A percentile compares a stretch with the other conserved stretches of the same genome.
Conservation (phyloP, 2,113 vertebrate genomes). For the Benitochromis conjunctus region DNA sequence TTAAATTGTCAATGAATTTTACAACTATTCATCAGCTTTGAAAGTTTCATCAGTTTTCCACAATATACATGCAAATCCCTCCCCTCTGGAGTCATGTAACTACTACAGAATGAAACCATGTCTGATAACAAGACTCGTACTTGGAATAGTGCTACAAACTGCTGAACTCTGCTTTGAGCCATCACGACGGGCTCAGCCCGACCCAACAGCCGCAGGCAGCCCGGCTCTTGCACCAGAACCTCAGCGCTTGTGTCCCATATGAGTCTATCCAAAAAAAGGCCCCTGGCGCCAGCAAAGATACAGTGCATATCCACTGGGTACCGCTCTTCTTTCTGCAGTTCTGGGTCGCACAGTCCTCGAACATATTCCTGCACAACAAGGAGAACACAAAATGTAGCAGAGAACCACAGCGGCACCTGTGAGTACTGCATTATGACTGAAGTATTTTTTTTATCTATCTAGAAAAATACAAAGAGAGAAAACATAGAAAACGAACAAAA, state of each 20-base stretch:
- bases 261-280: constrained; percentile 86
- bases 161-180: constrained; percentile 92
- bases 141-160: constrained; percentile 89
- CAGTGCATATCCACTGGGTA: constrained; percentile 98
- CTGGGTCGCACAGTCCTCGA: constrained; percentile 93
- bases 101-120: not conserved
- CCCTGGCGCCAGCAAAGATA: constrained; percentile 87
- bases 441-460: not conserved
- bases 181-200: constrained; percentile 89
- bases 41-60: not conserved
- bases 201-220: constrained; percentile 81
- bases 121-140: not conserved
- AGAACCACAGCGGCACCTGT: not conserved
- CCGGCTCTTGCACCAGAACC: constrained; percentile 82
- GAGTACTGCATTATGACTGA: not conserved
- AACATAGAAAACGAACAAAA: not conserved
- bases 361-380: constrained; percentile 82
- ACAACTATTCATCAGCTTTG: not conserved
- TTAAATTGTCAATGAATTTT: not conserved
- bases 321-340: constrained; percentile 83
- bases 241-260: constrained; percentile 91
- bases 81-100: not conserved
- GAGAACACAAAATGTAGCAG: not conserved
- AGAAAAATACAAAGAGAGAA: not conserved
- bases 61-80: not conserved